Percentiles rank a stretch among this genome's conserved stretches.
These are phyloP conservation scores for Choristoneura rosaceana DNA, from an alignment of 2,888 invertebrate genomes.

Conservation along the genomic window DNA sequence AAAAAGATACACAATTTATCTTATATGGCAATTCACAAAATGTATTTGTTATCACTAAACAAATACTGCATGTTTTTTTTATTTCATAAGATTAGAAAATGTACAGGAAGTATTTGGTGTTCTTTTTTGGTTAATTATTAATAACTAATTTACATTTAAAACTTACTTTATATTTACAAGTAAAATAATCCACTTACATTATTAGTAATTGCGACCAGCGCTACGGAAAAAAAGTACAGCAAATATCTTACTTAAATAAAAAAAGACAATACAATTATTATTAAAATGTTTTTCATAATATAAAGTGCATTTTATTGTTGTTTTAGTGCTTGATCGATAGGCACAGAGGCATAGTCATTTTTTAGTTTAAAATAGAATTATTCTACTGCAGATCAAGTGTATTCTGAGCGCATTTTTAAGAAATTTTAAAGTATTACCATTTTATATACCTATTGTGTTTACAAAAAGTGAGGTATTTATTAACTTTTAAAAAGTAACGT, in stretches of 20 bases:
- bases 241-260: conserved; percentile 35
- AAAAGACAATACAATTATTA: conserved; percentile 32
- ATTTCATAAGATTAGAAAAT: conserved; percentile 76
- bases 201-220: conserved; percentile 68
- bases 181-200: conserved; percentile 47
- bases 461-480: conserved; percentile 1
- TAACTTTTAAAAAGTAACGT: not conserved
- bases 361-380: conserved; percentile 57
- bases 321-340: conserved; percentile 74
- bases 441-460: not conserved
- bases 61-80: conserved; percentile 50
- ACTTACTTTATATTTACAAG: conserved; percentile 60
- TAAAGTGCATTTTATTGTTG: conserved; percentile 68
- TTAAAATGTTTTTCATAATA: conserved; percentile 35
- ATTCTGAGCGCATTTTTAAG: conserved; percentile 46
- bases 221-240: conserved; percentile 45
- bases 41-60: conserved; percentile 52
- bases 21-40: conserved; percentile 38
- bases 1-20: conserved; percentile 39
- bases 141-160: conserved; percentile 51
- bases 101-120: conserved; percentile 77
- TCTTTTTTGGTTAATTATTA: conserved; percentile 66
- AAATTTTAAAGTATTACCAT: conserved; percentile 5
- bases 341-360: conserved; percentile 81
- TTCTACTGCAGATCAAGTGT: conserved; percentile 49